Base-by-base conservation (phyloP, 2,113 vertebrate genomes). In the Gila orcuttii region DNA sequence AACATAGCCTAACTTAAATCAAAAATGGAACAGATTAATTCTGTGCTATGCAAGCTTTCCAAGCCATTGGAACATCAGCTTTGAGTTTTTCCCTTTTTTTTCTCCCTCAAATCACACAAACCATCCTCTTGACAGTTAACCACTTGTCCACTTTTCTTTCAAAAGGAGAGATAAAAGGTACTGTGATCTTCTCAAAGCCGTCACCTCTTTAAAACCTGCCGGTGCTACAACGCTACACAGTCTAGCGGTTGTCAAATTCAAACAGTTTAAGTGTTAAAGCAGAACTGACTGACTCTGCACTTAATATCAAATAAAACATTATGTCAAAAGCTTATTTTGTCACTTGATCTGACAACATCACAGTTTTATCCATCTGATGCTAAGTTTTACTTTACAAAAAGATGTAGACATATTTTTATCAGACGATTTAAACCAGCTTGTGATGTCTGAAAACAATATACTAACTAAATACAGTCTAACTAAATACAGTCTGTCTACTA, bases 121-220 rank as follows among this genome's bases (percentile, higher is more conserved):
- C 78, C 39, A 80, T 80, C 39, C 80, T 50, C 25, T 68, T 82
- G 62, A 82, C 80, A 82, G 80, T 69, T 82, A 82, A 82, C 79
- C 25, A 68, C 79, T 68, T 50, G 39, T 82, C 79, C 42, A 52
- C 45, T 82, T 31, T 82, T 50, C 79, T 68, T 52, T 82, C 62
- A 82, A 50, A 45, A 64, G 9, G 45, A 33, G 25, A 82, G 60
- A 82, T 82, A 68, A 82, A 82, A 82, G 79, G n/a, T 50, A 42
- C 62, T 80, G 78, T 64, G 78, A 80, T 80, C 78, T 55, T 78
- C 50, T 78, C 6, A 78, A 55, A 57, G 52, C 50, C 8, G 28
- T 57, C 75, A 77, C 47, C 75, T 55, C 78, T 59, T 79, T 62
- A 60, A 75, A 64, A 76, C 74, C 78, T 57, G 50, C 76, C 33